A percentile compares a stretch with the other conserved stretches of the same genome.
phyloP scores from a whole-genome alignment of 2,888 invertebrate species.

The Operophtera brumata region DNA sequence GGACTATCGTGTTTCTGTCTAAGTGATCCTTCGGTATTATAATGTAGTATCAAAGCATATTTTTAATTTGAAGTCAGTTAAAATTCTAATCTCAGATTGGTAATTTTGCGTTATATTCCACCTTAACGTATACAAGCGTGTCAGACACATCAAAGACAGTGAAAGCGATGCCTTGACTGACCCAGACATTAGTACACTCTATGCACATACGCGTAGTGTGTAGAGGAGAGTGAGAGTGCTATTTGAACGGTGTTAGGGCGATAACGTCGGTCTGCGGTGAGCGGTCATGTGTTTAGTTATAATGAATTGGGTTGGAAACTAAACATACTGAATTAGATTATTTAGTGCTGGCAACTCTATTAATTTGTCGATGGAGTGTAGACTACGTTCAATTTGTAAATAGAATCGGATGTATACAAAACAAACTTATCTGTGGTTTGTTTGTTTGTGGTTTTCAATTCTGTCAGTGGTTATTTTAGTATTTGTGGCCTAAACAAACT shows the following conservation, averaged over 20 bases:
- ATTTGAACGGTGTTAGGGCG: slow-evolving; percentile 21
- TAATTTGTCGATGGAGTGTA: not conserved
- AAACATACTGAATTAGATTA: slow-evolving; percentile 8
- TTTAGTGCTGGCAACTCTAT: not conserved
- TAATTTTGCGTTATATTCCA: too few species aligned
- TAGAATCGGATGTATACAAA: too few species aligned
- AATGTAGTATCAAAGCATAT: too few species aligned
- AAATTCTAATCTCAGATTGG: too few species aligned
- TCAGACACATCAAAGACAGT: slow-evolving; percentile 32
- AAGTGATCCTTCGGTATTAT: too few species aligned
- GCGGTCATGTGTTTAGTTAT: slow-evolving; percentile 15
- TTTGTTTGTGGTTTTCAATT: too few species aligned
- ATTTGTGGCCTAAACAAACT: too few species aligned
- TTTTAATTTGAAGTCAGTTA: too few species aligned
- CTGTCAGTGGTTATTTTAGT: too few species aligned
- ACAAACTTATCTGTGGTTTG: too few species aligned
- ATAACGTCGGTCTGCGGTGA: slow-evolving; percentile 15
- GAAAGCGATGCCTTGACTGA: slow-evolving; percentile 36
- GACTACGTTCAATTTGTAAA: too few species aligned
- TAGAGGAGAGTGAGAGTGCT: slow-evolving; percentile 23
- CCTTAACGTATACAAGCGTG: not conserved
- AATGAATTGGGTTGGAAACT: slow-evolving; percentile 15
- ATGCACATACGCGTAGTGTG: slow-evolving; percentile 17
- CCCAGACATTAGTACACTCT: slow-evolving; percentile 15
- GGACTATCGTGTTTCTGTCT: too few species aligned